Percentiles rank a stretch among this genome's conserved stretches.
Conservation (phyloP, 1,140 invertebrate genomes). For the Drosophila mayri region DNA sequence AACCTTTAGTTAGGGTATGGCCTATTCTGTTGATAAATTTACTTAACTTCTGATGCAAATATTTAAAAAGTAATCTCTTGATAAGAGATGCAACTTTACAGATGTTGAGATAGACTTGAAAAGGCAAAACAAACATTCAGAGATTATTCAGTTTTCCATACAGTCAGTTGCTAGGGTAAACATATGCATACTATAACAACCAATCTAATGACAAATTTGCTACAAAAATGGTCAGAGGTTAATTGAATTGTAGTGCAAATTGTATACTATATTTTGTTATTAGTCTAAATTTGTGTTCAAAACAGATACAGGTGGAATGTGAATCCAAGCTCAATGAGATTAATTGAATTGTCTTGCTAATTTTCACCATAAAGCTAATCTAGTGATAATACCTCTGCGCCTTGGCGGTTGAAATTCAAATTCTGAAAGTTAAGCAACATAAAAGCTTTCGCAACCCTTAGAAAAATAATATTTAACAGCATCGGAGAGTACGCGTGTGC, state of each 20-base stretch:
- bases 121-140: not conserved
- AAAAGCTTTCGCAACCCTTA: constrained; percentile 25
- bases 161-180: not conserved
- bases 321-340: not conserved
- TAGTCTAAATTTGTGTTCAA: not conserved
- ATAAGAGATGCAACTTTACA: not conserved
- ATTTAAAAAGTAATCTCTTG: not conserved
- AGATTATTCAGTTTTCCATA: not conserved
- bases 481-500: constrained; percentile 27
- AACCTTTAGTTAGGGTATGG: too few species aligned
- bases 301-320: not conserved
- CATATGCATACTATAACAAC: not conserved
- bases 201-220: constrained; percentile 3
- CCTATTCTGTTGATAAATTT: not conserved
- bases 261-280: not conserved
- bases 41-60: not conserved
- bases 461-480: constrained; percentile 2
- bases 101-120: not conserved
- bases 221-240: too few species aligned
- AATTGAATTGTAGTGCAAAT: not conserved
- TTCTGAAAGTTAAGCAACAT: constrained; percentile 23
- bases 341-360: constrained; percentile 3
- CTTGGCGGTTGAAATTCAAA: constrained; percentile 32
- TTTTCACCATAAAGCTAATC: not conserved
- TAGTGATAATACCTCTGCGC: constrained; percentile 2